Evolutionary conservation across 2,113 vertebrate species (phyloP).

Genomic region (Gavialis gangeticus): DNA sequence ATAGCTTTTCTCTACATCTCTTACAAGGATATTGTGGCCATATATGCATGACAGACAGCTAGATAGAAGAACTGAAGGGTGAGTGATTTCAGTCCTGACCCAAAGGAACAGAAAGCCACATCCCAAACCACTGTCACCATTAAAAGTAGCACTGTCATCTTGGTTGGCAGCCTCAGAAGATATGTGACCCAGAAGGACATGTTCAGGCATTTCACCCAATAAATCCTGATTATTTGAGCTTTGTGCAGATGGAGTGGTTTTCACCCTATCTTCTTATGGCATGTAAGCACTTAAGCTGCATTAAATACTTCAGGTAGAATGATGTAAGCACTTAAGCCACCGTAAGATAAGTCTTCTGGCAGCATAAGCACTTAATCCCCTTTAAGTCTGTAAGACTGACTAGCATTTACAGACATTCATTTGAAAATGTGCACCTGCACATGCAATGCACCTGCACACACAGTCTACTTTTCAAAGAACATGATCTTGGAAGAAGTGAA

Average conservation of each 20-base stretch:
- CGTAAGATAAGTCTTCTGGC: conserved; percentile 61
- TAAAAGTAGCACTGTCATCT: background rate
- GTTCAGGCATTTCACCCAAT: conserved; percentile 14
- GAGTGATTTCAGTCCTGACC: background rate
- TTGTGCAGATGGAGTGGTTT: conserved; percentile 56
- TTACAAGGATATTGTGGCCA: too few relatives aligned
- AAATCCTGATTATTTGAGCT: conserved; percentile 61
- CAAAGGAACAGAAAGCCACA: background rate
- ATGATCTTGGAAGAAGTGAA: background rate
- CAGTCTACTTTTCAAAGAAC: background rate
- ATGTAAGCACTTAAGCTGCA: conserved; percentile 66
- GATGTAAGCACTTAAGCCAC: conserved; percentile 58
- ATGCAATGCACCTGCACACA: background rate
- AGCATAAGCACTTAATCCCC: conserved; percentile 62
- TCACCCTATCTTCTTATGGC: conserved; percentile 64
- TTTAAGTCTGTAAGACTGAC: conserved; percentile 47
- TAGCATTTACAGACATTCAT: background rate
- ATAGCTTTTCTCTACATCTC: background rate
- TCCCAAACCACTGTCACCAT: background rate
- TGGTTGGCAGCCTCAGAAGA: background rate
- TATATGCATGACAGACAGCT: background rate
- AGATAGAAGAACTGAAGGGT: background rate
- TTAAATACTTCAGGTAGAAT: conserved; percentile 67
- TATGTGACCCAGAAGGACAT: conserved; percentile 18
- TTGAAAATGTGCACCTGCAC: background rate